Evolutionary conservation across 2,797 vertebrate species (phyloP), one percentile per base, ranked within the genome.

Genomic region (Luscinia luscinia): DNA sequence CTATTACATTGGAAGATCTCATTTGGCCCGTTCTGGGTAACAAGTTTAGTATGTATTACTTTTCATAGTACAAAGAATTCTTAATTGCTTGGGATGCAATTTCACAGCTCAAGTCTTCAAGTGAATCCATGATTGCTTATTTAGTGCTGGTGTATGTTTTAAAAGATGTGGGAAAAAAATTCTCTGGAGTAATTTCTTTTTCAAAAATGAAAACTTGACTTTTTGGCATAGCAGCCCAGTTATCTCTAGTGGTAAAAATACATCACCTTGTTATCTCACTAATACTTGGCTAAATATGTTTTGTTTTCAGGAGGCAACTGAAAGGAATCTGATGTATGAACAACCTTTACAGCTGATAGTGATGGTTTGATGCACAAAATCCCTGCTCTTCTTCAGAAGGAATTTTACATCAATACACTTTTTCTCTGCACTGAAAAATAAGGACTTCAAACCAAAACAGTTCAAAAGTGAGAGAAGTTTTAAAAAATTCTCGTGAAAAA

Each of bases 81-180:
- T 48, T 86, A 66, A 80, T 61, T 95, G 66, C 62, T 63, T 82
- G 62, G 90, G 34, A 57, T 89, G 74, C 79, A 92, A 84, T 87
- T 89, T 93, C 70, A 79, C 67, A 82, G 83, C n/a, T 82, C 77
- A 66, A 24, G 48, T 73, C 74, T 79, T 86, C 62, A 63, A 59
- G 63, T 73, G 84, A 88, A 73, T 78, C 46, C 46, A 23, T 55
- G 36, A 81, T 48, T 89, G 72, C 64, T 85, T 75, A 66, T 86
- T 64, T 81, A 63, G 32, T 75, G 43, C 40, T 72, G 54, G 34
- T 75, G 18, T 57, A 18, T 81, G 81, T 78, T 72, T 81, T 72
- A 81, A 76, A 87, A 84, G 51, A 20, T 81, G 32, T 16, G 26
- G 45, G 7, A 5, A 32, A 72, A 61, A 34, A 24, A 23, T 91